A percentile compares a stretch with the other conserved stretches of the same genome.
phyloP scores from a whole-genome alignment of 2,113 vertebrate genomes.

The Polyodon spathula region DNA sequence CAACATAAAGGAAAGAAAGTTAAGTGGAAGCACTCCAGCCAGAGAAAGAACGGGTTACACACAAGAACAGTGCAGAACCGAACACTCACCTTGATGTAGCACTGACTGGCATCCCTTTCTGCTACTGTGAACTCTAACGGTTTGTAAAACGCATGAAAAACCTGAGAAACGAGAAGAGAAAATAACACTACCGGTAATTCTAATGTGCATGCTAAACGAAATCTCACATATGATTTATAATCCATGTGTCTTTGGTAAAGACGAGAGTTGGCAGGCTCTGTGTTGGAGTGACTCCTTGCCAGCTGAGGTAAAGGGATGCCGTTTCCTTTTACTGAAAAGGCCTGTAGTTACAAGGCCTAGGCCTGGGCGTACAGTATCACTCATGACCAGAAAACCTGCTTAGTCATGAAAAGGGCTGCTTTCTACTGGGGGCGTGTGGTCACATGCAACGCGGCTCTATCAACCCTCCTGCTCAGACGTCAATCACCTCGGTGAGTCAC shows the following conservation, averaged over 20 bases:
- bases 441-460: constrained; percentile 52
- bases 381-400: constrained; percentile 26
- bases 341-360: constrained; percentile 50
- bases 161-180: constrained; percentile 52
- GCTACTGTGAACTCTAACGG: constrained; percentile 85
- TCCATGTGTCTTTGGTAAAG: too few relatives aligned
- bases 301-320: background rate
- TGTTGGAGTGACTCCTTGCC: too few relatives aligned
- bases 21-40: background rate
- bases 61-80: constrained; percentile 13
- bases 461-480: constrained; percentile 48
- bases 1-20: constrained; percentile 7
- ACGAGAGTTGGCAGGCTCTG: too few relatives aligned
- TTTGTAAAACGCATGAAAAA: constrained; percentile 89
- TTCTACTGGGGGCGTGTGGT: constrained; percentile 55
- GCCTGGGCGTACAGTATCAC: constrained; percentile 39
- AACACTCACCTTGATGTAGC: constrained; percentile 80
- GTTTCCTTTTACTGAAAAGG: constrained; percentile 2
- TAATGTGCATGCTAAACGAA: background rate
- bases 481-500: constrained; percentile 37
- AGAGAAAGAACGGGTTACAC: background rate
- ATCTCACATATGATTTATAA: background rate
- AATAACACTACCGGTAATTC: background rate
- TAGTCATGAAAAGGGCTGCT: constrained; percentile 8
- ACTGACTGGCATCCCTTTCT: constrained; percentile 72